Base-by-base conservation (phyloP, 2,888 invertebrate species). In the Brachyopa scutellaris region DNA sequence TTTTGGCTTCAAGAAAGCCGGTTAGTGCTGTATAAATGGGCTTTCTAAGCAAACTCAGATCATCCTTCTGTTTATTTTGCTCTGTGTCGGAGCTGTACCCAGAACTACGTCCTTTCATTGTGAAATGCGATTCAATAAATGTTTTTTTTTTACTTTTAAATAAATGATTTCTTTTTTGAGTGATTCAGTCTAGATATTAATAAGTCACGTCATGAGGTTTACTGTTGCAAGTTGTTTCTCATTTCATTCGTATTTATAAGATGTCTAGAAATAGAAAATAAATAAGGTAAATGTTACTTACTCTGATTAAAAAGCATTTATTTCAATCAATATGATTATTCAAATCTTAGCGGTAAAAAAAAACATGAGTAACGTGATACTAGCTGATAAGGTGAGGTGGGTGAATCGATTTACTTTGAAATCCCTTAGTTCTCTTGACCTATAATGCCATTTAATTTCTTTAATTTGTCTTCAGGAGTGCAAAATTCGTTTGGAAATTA, bases 1-100 rank as follows among this genome's bases (percentile, higher is more conserved):
- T 93, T 40, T 94, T 91, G 9, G 95, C 94, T 89, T 96, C 94
- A 69, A 92, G 91, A 87, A 96, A 92, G 55, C 94, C 94, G 84
- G 93, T 93, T 64, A 94, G 90, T 88, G 93, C 95, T 69, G 93
- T 94, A 76, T 92, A 91, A 86, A 95, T 92, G 13, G 96, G 95
- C 88, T 93, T 94, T 85, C 93, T 91, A 36, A 93, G 90, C 79
- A 93, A 86, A 86, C 93, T 92, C 87, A 92, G 92, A 87, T 93
- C 93, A 85, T 91, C 88, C 45, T 91, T 91, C 84, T 85, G 86
- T 89, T 90, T 87, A 84, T 87, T 87, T 90, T 90, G 85, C 86
- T 90, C 84, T 84, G 85, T 89, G 90, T 92, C 86, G 7, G 86
- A 86, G 72, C 85, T 85, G 13, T 86, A 85, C 4, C 85, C 86